A percentile compares a stretch with the other conserved stretches of the same genome.
phyloP scores from a whole-genome alignment of 2,797 vertebrate species.

The Catamblyrhynchus diadema region DNA sequence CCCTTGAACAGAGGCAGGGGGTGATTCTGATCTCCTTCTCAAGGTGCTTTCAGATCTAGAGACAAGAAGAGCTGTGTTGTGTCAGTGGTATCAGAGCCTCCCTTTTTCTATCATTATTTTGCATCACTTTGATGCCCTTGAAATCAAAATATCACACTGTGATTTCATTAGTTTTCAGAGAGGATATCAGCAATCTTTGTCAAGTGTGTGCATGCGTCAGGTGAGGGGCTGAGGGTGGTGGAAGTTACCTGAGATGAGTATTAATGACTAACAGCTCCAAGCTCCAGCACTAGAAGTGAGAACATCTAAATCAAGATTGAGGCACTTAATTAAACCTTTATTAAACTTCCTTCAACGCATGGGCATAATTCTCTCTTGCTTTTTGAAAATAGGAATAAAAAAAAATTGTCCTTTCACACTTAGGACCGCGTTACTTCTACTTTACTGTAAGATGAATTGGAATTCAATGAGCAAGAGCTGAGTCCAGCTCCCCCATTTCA shows the following conservation, averaged over 20 bases:
- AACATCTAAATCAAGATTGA: conserved; percentile 48
- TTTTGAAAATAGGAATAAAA: not conserved
- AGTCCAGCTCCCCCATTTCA: not conserved
- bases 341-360: not conserved
- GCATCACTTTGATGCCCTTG: conserved; percentile 43
- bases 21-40: not conserved
- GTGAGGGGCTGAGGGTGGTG: conserved; percentile 52
- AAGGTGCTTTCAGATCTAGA: not conserved
- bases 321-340: conserved; percentile 43
- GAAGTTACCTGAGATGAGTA: conserved; percentile 62
- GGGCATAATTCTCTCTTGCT: not conserved
- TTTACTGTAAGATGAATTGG: not conserved
- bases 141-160: conserved; percentile 57
- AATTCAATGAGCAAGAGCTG: not conserved
- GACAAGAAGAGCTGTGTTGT: not conserved
- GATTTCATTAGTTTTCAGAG: conserved; percentile 67
- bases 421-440: not conserved
- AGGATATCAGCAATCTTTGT: conserved; percentile 66
- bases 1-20: not conserved
- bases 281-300: conserved; percentile 1
- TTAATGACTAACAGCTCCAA: conserved; percentile 64
- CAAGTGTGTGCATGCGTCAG: conserved; percentile 46
- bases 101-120: not conserved
- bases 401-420: not conserved
- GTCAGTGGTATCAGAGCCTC: not conserved